Base-by-base conservation (phyloP, 2,797 vertebrate genomes). In the Parambassis ranga region DNA sequence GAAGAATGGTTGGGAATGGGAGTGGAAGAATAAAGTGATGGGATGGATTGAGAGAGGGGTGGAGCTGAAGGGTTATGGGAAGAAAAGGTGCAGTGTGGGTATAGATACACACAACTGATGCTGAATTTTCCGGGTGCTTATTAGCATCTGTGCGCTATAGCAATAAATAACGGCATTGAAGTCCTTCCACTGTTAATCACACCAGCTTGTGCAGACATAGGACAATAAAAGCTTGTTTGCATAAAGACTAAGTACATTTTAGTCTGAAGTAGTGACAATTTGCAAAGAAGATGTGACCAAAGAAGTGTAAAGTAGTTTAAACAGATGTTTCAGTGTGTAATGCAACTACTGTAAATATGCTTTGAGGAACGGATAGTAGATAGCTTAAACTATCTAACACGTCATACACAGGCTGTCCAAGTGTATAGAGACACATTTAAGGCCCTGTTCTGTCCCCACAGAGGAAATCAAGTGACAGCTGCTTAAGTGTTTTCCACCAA, bases 1-100 rank as follows among this genome's bases (percentile, higher is more conserved):
- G 60, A 52, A 60, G 44, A 61, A 63, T 63, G 68, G 65, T 49
- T 47, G 27, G 51, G 46, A 53, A 77, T 42, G 55, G 44, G 68
- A 75, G 81, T 59, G 58, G 68, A 73, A 44, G 60, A 65, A 75
- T 51, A 74, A 52, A 82, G 68, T 81, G 42, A 71, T 69, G 57
- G 64, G 69, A 77, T 22, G 51, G 52, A 66, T 35, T 50, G 36
- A 53, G 35, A 35, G 50, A 70, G 55, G 59, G 75, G 65, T 49
- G 68, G 71, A 64, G 65, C 71, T 23, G 15, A 55, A n/a, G 23
- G 58, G 43, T 50, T 41, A 23, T 24, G 33, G 38, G 36, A 56
- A 57, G 50, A 44, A 64, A n/a, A 65, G 41, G 62, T 59, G 30
- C 15, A 33, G 36, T 35, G n/a, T 2, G 20, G 23, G 28, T 42